Base-by-base conservation (phyloP, 2,797 vertebrate genomes). In the Neopelma chrysocephalum region DNA sequence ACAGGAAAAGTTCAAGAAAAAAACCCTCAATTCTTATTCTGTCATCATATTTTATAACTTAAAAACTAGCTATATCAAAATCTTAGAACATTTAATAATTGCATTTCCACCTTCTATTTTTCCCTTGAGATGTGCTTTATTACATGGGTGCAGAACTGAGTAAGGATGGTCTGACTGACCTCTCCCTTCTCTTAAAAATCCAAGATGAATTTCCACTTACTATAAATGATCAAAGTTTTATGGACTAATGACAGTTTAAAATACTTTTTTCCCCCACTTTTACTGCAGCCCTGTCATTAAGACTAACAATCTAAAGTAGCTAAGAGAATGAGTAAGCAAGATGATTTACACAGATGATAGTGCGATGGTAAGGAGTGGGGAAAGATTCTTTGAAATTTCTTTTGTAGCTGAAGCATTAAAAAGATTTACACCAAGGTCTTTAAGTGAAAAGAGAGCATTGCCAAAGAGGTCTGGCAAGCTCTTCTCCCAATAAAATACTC, bases 401-500 rank as follows among this genome's bases (percentile, higher is more conserved):
- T 91, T 80, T 89, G 89, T 47, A 75, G 82, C 82, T 89, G 53
- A 83, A 85, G 82, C 95, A 91, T 96, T 96, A 94, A 91, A 61
- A 89, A 97, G 95, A 97, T 97, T 97, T 97, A 97, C 92, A 85
- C 92, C 93, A 96, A 97, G 94, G 94, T 91, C 91, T 92, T 94
- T 92, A 96, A 96, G 84, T 89, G 90, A 91, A 96, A 95, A 91
- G 89, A 92, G 93, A 95, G 81, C 61, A 73, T 91, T 95, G 93
- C 92, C 96, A 96, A 96, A 93, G 90, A 93, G 53, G 71, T 64
- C 89, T 96, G 90, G 90, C 92, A 95, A 94, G 83, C 90, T 80
- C 43, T 93, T 87, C 92, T 73, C 90, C 93, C 93, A 93, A 92
- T 96, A 95, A 96, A 96, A 89, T 85, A 91, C 57, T 65, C 92